Conservation (phyloP, 1,140 invertebrate species). For the Anagrus nilaparvatae region DNA sequence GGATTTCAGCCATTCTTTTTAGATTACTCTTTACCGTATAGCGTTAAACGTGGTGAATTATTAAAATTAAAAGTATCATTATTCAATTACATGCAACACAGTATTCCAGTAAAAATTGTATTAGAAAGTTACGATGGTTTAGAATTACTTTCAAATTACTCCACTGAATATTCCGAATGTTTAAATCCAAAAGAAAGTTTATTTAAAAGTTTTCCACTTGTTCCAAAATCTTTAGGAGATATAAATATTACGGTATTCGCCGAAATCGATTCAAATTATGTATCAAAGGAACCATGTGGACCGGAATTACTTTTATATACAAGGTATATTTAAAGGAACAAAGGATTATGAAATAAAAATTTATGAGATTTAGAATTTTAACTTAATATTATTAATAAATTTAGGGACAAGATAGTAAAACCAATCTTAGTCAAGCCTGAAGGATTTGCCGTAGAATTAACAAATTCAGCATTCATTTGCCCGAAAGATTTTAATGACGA, state of each 20-base stretch:
- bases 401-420: slow-evolving; percentile 49
- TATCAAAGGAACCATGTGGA: slow-evolving; percentile 41
- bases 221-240: slow-evolving; percentile 42
- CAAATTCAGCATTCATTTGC: slow-evolving; percentile 49
- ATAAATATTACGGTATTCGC: slow-evolving; percentile 52
- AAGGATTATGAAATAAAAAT: background rate
- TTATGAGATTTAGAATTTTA: slow-evolving; percentile 8
- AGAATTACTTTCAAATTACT: slow-evolving; percentile 30
- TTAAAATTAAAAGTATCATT: slow-evolving; percentile 57
- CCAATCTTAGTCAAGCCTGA: slow-evolving; percentile 50
- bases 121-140: slow-evolving; percentile 37
- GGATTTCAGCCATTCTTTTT: slow-evolving; percentile 66
- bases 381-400: slow-evolving; percentile 17
- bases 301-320: slow-evolving; percentile 38
- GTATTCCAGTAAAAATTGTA: slow-evolving; percentile 46
- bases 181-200: slow-evolving; percentile 36
- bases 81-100: slow-evolving; percentile 60
- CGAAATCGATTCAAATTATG: slow-evolving; percentile 39
- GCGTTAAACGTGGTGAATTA: slow-evolving; percentile 58
- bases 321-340: slow-evolving; percentile 30
- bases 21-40: slow-evolving; percentile 57
- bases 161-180: slow-evolving; percentile 31
- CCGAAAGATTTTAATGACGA: slow-evolving; percentile 39
- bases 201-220: slow-evolving; percentile 43
- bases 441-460: slow-evolving; percentile 47